Evolutionary conservation across 2,888 invertebrate species (phyloP), one percentile per base, ranked within the genome.

Genomic region (Germaria angustata): DNA sequence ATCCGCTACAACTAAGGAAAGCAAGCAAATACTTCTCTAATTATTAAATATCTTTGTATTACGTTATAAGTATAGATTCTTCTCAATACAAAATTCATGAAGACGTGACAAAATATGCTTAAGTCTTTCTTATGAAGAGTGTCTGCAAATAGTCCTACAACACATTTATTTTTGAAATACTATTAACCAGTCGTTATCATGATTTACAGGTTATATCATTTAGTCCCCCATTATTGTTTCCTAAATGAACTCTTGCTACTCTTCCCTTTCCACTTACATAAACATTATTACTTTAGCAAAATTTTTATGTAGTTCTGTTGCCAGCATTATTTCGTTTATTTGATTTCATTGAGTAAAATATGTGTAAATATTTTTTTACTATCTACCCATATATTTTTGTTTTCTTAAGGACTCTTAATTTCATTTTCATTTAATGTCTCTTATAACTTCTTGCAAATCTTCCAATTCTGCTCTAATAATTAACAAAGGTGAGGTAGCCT

Each of bases 311-410:
- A 73, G 71, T 72, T 69, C 63, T 61, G 15, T 73, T 61, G 57
- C 41, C 20, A 51, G 66, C 41, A 69, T 69, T 75, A 78, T 69
- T 49, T 57, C 49, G 63, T 75, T 78, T 82, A 78, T 78, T 73
- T 71, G 59, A 75, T 75, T 75, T 75, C 75, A 79, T 82, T 75
- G 75, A 69, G 11, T 32, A 65, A 46, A 68, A 51, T n/a, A n/a
- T n/a, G n/a, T n/a, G n/a, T n/a, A n/a, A n/a, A n/a, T 55, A 6
- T 66, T 44, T 53, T 36, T 17, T 39, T 15, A 9, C 8, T 2
- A 34, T 20, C 55, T 32, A 0, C 13, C 41, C 39, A 5, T 28
- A 59, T 13, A 17, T 15, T 59, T 17, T 34, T 3, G 11, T 4
- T 44, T 53, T 24, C 34, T 44, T 32, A 51, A 17, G 20, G 15